Conservation (phyloP, 92 coral and sea anemone genomes). For the Epizoanthus ramosus region DNA sequence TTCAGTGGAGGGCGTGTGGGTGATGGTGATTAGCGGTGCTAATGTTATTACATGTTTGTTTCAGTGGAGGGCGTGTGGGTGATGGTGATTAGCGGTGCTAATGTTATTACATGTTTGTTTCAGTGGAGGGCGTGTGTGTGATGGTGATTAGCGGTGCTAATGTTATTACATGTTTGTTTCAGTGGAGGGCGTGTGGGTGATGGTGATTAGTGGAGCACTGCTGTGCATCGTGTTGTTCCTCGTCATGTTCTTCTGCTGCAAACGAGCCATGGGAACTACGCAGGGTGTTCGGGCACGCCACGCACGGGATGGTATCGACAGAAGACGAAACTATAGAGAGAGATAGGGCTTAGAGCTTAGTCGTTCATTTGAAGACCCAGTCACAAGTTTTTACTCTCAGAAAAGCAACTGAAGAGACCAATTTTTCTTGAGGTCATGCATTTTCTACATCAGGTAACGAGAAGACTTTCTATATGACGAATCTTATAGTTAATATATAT, state of each 20-base stretch:
- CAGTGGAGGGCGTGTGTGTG: conserved; percentile 86
- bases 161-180: conserved; percentile 24
- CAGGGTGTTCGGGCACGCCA: background rate
- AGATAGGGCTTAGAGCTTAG: background rate
- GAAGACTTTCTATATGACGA: too few species aligned
- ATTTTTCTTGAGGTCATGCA: too few species aligned
- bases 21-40: too few species aligned
- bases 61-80: too few species aligned
- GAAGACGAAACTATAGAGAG: conserved; percentile 9
- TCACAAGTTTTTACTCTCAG: too few species aligned
- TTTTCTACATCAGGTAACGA: too few species aligned
- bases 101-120: background rate
- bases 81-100: too few species aligned
- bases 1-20: too few species aligned
- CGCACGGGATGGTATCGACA: background rate
- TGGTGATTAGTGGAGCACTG: conserved; percentile 57
- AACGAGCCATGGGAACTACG: conserved; percentile 45
- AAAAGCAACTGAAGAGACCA: too few species aligned
- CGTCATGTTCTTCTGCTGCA: conserved; percentile 72
- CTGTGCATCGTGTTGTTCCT: conserved; percentile 57
- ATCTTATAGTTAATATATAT: too few species aligned
- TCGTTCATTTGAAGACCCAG: too few species aligned
- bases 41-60: too few species aligned
- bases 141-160: background rate
- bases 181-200: conserved; percentile 88